Conservation (phyloP, 1,140 invertebrate species). For the Bombus vancouverensis region DNA sequence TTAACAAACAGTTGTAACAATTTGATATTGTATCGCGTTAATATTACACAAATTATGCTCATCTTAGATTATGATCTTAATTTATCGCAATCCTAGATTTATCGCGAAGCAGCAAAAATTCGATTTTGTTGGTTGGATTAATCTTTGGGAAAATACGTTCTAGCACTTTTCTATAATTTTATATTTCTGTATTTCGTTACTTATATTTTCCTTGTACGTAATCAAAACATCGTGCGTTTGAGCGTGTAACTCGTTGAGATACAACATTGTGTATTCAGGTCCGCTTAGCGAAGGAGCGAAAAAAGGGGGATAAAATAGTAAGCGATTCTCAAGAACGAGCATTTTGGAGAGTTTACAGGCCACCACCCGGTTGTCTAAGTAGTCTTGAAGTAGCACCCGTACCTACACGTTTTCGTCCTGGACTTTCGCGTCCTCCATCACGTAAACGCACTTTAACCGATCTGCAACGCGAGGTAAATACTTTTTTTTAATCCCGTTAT, state of each 20-base stretch:
- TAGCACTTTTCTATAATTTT: background rate
- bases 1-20: background rate
- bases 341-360: conserved; percentile 97
- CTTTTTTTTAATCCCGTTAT: background rate
- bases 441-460: conserved; percentile 90
- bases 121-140: background rate
- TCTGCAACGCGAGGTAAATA: conserved; percentile 88
- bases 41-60: background rate
- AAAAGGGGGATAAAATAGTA: conserved; percentile 97
- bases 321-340: conserved; percentile 97
- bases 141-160: too few relatives aligned
- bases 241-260: conserved; percentile 68
- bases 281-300: conserved; percentile 93
- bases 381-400: conserved; percentile 93
- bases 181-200: background rate
- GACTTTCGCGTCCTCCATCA: conserved; percentile 82
- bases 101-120: background rate
- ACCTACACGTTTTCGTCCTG: conserved; percentile 87
- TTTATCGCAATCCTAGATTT: background rate
- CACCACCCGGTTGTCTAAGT: conserved; percentile 93
- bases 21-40: background rate
- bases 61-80: too few relatives aligned
- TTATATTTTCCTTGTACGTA: background rate
- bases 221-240: conserved; percentile 40
- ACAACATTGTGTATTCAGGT: conserved; percentile 84